These are phyloP conservation scores for Drosophila dunni DNA, from an alignment of 1,140 invertebrate genomes.

Conservation along the genomic window DNA sequence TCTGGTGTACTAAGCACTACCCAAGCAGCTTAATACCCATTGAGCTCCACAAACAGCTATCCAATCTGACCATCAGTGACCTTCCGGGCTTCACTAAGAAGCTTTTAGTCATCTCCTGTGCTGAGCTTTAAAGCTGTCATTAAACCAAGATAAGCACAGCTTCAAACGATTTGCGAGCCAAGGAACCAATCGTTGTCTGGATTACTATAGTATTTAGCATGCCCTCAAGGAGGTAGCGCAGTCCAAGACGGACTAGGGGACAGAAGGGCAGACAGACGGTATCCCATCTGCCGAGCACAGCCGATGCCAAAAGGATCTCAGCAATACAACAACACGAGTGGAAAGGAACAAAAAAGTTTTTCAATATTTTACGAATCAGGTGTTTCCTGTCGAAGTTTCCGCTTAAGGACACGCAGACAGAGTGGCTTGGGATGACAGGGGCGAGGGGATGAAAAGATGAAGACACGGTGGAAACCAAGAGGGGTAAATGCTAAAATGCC, in stretches of 20 bases:
- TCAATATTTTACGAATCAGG: constrained; percentile 84
- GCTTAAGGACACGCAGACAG: constrained; percentile 76
- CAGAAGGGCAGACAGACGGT: background rate
- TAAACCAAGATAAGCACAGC: background rate
- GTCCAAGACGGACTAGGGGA: constrained; percentile 1
- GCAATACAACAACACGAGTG: background rate
- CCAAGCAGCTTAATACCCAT: too few relatives aligned
- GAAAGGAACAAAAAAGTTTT: constrained; percentile 62
- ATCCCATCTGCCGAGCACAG: constrained; percentile 22
- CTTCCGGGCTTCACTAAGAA: background rate
- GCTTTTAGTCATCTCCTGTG: background rate
- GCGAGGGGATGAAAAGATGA: too few relatives aligned
- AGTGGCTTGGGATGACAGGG: background rate
- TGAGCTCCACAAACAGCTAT: background rate
- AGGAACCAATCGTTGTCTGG: background rate
- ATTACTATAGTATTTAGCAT: background rate
- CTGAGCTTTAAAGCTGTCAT: background rate
- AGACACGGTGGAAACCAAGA: too few relatives aligned
- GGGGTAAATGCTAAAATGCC: constrained; percentile 38
- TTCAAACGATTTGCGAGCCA: background rate
- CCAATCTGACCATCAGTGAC: background rate
- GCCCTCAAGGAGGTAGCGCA: constrained; percentile 18
- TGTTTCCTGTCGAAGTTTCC: constrained; percentile 83
- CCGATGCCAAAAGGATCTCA: constrained; percentile 31
- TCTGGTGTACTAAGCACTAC: too few relatives aligned